Evolutionary conservation across 2,797 vertebrate genomes (phyloP).

Genomic region (Pitangus sulphuratus): DNA sequence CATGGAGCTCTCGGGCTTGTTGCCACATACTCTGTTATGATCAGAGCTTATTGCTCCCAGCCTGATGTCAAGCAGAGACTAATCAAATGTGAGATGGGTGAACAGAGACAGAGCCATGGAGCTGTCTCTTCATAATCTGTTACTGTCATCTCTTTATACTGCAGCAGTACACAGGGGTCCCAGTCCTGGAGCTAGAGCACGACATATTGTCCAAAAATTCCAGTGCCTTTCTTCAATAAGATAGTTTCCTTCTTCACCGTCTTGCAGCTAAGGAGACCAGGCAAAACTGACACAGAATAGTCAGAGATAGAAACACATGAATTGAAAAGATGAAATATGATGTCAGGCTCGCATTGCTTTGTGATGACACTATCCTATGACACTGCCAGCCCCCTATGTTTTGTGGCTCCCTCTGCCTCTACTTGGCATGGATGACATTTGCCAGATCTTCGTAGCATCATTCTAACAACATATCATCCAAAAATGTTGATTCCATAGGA

Average conservation of each 20-base stretch:
- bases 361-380: not conserved
- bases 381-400: not conserved
- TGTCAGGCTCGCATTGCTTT: not conserved
- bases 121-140: not conserved
- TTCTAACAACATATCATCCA: not conserved
- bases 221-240: not conserved
- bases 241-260: not conserved
- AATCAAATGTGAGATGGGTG: slow-evolving; percentile 41
- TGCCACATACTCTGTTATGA: not conserved
- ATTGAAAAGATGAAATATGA: not conserved
- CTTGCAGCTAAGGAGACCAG: not conserved
- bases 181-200: not conserved
- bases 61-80: slow-evolving; percentile 42
- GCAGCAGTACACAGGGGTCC: not conserved
- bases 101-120: not conserved
- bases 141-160: not conserved
- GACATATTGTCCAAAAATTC: not conserved
- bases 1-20: not conserved
- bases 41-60: slow-evolving; percentile 32
- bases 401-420: not conserved
- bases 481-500: not conserved
- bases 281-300: not conserved
- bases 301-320: not conserved
- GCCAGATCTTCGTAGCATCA: not conserved
- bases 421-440: not conserved